Evolutionary conservation across 2,113 vertebrate species (phyloP).

Genomic region (Xenus cinereus): DNA sequence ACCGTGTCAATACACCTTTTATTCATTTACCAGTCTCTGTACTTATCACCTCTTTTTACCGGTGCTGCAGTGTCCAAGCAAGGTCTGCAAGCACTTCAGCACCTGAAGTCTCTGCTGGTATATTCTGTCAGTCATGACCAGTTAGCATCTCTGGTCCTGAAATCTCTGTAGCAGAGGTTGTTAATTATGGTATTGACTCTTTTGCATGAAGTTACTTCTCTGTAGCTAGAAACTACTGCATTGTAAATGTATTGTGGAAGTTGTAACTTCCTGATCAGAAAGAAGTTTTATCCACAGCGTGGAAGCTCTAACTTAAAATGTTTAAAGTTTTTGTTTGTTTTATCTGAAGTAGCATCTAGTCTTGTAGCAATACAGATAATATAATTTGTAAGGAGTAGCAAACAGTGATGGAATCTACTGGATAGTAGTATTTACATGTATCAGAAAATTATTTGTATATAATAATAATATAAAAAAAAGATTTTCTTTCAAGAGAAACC

Average conservation of each 20-base stretch:
- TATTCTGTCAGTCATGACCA: rapidly evolving
- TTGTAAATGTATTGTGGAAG: background rate
- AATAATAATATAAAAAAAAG: background rate
- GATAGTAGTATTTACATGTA: background rate
- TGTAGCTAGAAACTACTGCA: background rate
- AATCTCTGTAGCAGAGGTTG: background rate
- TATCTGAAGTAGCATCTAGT: background rate
- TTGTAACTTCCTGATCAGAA: background rate
- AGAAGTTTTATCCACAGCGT: background rate
- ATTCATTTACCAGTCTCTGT: background rate
- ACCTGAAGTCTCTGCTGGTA: background rate
- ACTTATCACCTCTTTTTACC: background rate
- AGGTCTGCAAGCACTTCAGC: background rate
- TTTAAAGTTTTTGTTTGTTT: background rate
- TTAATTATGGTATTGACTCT: background rate
- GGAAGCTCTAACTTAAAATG: background rate
- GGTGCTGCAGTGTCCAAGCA: background rate
- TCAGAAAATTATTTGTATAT: background rate
- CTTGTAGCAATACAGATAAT: background rate
- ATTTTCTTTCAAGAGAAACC: background rate
- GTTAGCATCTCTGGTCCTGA: rapidly evolving
- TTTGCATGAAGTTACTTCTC: background rate
- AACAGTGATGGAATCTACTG: background rate
- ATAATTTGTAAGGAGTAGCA: background rate
- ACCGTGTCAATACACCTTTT: background rate